A percentile compares a stretch with the other conserved stretches of the same genome.
Conservation (phyloP, 2,888 invertebrate species). For the Drosophila emarginata region DNA sequence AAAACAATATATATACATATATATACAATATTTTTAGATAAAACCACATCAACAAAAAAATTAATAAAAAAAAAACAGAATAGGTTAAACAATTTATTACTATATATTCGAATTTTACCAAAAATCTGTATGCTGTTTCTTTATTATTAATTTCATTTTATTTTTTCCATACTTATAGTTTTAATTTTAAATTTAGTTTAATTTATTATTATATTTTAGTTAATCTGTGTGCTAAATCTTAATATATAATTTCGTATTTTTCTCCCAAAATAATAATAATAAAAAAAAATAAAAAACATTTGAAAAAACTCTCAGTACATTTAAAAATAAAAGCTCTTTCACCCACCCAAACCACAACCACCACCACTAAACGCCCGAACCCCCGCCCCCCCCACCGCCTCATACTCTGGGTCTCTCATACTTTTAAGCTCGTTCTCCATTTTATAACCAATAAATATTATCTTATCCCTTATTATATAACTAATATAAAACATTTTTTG, state of each 20-base stretch:
- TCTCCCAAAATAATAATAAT: not conserved
- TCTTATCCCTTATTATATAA: slow-evolving; percentile 23
- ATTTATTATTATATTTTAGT: slow-evolving; percentile 5
- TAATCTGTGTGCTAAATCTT: slow-evolving; percentile 19
- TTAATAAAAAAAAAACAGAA: slow-evolving; percentile 9
- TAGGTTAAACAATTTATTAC: not conserved
- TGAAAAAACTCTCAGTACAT: not conserved
- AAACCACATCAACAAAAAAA: slow-evolving; percentile 29
- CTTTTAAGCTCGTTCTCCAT: slow-evolving; percentile 44
- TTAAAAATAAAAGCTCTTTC: not conserved
- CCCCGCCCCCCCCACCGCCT: slow-evolving; percentile 7
- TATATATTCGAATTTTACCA: slow-evolving; percentile 42
- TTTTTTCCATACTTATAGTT: slow-evolving; percentile 40
- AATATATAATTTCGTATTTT: slow-evolving; percentile 24
- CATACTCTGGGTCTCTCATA: slow-evolving; percentile 27
- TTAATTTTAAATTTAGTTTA: slow-evolving; percentile 40
- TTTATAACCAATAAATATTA: slow-evolving; percentile 37
- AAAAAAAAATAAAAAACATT: not conserved
- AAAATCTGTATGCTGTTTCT: slow-evolving; percentile 23
- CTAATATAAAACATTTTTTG: slow-evolving; percentile 14
- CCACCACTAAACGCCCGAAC: not conserved
- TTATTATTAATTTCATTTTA: slow-evolving; percentile 9
- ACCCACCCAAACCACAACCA: slow-evolving; percentile 1
- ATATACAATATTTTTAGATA: slow-evolving; percentile 36
- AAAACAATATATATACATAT: slow-evolving; percentile 36